Percentiles rank a stretch among this genome's conserved stretches.
These are phyloP conservation scores for Spheniscus humboldti DNA, from an alignment of 2,797 vertebrate species.

Conservation along the genomic window DNA sequence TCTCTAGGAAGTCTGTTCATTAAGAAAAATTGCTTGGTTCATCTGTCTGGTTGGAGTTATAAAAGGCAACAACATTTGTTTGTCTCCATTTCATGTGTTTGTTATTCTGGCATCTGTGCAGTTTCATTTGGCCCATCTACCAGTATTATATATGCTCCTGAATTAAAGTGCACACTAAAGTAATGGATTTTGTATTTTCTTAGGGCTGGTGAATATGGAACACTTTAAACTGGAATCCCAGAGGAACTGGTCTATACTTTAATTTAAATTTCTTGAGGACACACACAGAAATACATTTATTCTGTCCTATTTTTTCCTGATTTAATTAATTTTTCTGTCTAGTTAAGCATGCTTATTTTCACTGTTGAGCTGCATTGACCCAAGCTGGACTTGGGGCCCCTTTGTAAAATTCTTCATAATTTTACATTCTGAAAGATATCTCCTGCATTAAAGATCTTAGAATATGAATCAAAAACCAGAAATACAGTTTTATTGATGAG, in stretches of 20 bases:
- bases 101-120: neutral
- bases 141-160: neutral
- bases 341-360: neutral
- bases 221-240: neutral
- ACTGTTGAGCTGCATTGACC: neutral
- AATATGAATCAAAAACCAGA: neutral
- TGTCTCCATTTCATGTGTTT: neutral
- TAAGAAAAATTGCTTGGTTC: neutral
- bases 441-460: neutral
- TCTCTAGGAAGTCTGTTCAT: neutral
- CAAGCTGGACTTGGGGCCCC: neutral
- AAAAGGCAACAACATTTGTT: neutral
- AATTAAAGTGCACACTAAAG: neutral
- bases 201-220: neutral
- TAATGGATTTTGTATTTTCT: neutral
- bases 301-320: neutral
- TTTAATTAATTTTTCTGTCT: neutral
- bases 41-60: neutral
- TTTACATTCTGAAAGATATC: neutral
- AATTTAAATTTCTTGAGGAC: neutral
- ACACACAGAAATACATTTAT: neutral
- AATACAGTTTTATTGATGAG: neutral
- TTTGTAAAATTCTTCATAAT: neutral
- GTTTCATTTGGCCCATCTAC: neutral
- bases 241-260: neutral